These are phyloP conservation scores for Sycophila sp. DNA, from an alignment of 1,140 invertebrate genomes.

Conservation along the genomic window DNA sequence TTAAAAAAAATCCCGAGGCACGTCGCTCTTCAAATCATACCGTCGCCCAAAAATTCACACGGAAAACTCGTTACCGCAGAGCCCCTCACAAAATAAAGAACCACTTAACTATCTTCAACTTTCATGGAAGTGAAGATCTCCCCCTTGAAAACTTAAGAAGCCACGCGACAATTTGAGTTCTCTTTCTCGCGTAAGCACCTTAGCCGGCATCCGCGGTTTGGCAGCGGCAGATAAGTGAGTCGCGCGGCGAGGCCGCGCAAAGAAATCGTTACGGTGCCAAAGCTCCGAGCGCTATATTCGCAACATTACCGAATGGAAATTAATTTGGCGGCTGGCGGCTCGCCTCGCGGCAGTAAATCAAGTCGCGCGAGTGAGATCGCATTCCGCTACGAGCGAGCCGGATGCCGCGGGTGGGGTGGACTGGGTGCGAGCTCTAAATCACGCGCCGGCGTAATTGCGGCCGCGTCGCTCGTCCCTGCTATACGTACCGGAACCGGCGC, in stretches of 20 bases:
- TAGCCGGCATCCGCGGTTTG: neutral
- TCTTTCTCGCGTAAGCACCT: no score
- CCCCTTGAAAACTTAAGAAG: no score
- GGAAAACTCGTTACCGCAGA: no score
- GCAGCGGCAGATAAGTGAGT: neutral
- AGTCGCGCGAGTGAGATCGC: neutral
- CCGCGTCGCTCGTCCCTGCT: constrained; percentile 13
- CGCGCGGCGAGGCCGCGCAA: no score
- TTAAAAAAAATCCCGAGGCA: no score
- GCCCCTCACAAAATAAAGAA: no score
- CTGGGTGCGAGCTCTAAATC: constrained; percentile 16
- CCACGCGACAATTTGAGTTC: no score
- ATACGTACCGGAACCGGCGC: constrained; percentile 22
- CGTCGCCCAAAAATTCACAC: no score
- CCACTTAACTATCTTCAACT: no score
- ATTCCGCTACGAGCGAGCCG: neutral
- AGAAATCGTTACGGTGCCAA: neutral
- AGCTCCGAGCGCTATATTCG: constrained; percentile 15
- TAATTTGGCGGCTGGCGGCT: constrained; percentile 26
- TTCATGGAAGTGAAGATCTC: no score
- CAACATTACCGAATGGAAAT: constrained; percentile 32
- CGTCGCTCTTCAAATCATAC: no score
- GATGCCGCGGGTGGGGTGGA: neutral
- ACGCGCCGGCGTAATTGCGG: constrained; percentile 26
- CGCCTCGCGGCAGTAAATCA: constrained; percentile 20